Conservation (phyloP, 2,113 vertebrate genomes). For the Casuarius casuarius region DNA sequence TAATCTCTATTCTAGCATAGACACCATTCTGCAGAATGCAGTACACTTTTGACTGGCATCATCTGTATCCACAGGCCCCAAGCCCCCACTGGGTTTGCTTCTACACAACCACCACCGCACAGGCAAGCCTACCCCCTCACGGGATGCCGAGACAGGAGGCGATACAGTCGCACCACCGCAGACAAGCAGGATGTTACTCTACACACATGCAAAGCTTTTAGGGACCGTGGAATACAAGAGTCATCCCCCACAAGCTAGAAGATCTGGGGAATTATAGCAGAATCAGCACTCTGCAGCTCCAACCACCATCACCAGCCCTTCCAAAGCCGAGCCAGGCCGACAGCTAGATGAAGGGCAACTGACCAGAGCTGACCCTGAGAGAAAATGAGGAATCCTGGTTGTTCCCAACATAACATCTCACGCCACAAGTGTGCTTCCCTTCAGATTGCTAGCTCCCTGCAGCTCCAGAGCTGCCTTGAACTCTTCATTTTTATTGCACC, state of each 20-base stretch:
- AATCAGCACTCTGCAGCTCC: not conserved
- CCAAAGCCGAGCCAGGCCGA: too few relatives aligned
- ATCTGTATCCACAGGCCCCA: not conserved
- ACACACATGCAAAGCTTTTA: not conserved
- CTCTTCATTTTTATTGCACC: too few relatives aligned
- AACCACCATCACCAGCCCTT: too few relatives aligned
- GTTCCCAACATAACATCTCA: too few relatives aligned
- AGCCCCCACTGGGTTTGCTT: not conserved
- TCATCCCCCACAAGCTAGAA: too few relatives aligned
- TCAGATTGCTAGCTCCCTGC: too few relatives aligned
- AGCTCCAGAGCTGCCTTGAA: too few relatives aligned
- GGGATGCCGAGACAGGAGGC: not conserved
- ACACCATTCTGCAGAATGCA: too few relatives aligned
- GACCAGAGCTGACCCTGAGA: too few relatives aligned
- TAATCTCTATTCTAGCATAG: not conserved
- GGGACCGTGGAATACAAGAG: not conserved
- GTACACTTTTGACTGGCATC: not conserved
- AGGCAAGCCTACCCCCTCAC: not conserved
- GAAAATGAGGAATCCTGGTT: too few relatives aligned
- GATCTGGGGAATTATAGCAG: not conserved
- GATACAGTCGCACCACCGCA: accelerated
- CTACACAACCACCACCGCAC: not conserved
- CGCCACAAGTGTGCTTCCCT: too few relatives aligned
- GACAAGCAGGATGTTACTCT: not conserved
- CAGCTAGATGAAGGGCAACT: too few relatives aligned